Evolutionary conservation across 2,113 vertebrate genomes (phyloP).

Genomic region (Leptobrachium leishanense): DNA sequence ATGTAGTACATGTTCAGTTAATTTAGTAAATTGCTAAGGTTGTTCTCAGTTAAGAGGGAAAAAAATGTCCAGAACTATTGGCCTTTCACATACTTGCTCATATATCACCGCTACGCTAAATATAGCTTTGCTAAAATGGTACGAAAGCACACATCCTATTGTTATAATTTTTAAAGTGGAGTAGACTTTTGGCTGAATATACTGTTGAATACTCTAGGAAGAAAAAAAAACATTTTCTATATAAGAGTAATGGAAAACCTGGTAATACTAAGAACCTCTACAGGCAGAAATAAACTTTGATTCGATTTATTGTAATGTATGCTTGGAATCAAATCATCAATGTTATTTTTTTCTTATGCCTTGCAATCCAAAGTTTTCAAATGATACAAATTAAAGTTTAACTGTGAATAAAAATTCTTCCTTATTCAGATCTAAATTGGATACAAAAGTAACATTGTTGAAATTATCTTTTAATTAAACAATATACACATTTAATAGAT

Average conservation of each 20-base stretch:
- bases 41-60: slow-evolving; percentile 19
- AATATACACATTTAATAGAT: too few species aligned
- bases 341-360: too few species aligned
- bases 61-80: slow-evolving; percentile 16
- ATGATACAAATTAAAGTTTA: too few species aligned
- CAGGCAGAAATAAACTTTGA: too few species aligned
- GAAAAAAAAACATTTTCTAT: neutral
- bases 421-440: too few species aligned
- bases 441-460: too few species aligned
- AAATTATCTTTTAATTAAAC: too few species aligned
- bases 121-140: neutral
- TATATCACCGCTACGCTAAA: slow-evolving; percentile 15
- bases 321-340: too few species aligned
- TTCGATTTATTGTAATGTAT: too few species aligned
- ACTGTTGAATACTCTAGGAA: neutral
- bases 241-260: neutral
- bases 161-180: neutral
- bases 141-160: neutral
- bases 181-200: neutral
- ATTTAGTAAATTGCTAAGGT: slow-evolving; percentile 41
- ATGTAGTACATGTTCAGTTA: slow-evolving; percentile 47
- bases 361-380: too few species aligned
- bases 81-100: slow-evolving; percentile 19
- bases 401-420: too few species aligned
- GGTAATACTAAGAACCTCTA: too few species aligned